phyloP scores from a whole-genome alignment of 2,888 invertebrate species.

The Trissoscelio sp. region DNA sequence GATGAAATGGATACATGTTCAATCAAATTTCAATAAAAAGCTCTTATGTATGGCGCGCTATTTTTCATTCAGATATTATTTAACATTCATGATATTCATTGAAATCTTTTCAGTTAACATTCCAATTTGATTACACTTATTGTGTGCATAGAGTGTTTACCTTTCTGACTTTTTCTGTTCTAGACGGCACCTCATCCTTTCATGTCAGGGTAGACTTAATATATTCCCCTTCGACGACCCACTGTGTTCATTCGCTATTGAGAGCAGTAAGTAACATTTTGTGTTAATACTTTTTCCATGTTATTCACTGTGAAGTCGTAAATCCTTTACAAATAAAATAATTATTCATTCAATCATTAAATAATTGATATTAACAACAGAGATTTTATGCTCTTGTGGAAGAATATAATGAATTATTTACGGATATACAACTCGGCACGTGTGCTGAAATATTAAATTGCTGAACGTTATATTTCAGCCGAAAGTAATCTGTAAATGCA shows the following conservation, averaged over 20 bases:
- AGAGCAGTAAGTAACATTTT: slow-evolving; percentile 93
- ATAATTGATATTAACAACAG: not conserved
- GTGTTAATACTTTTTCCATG: not conserved
- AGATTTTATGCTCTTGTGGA: not conserved
- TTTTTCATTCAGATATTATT: too few species aligned
- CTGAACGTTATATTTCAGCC: not conserved
- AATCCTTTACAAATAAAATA: not conserved
- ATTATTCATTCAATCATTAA: not conserved
- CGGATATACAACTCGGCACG: not conserved
- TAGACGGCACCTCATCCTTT: slow-evolving; percentile 95
- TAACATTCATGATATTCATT: slow-evolving; percentile 15
- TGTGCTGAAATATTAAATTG: not conserved
- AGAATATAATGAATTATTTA: not conserved
- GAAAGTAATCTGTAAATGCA: not conserved
- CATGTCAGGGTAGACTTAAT: slow-evolving; percentile 96
- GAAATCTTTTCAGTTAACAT: slow-evolving; percentile 17
- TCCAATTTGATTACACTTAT: slow-evolving; percentile 12
- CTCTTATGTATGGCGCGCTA: too few species aligned
- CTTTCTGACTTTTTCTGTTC: slow-evolving; percentile 74
- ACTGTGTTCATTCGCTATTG: slow-evolving; percentile 97
- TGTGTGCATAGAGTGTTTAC: slow-evolving; percentile 18
- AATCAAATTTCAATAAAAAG: too few species aligned
- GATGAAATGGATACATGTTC: too few species aligned
- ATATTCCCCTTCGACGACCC: slow-evolving; percentile 98
- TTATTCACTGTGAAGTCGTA: not conserved